Percentiles rank a stretch among this genome's conserved stretches.
Evolutionary conservation across 2,888 invertebrate genomes (phyloP).

Genomic region (Cinara cedri): DNA sequence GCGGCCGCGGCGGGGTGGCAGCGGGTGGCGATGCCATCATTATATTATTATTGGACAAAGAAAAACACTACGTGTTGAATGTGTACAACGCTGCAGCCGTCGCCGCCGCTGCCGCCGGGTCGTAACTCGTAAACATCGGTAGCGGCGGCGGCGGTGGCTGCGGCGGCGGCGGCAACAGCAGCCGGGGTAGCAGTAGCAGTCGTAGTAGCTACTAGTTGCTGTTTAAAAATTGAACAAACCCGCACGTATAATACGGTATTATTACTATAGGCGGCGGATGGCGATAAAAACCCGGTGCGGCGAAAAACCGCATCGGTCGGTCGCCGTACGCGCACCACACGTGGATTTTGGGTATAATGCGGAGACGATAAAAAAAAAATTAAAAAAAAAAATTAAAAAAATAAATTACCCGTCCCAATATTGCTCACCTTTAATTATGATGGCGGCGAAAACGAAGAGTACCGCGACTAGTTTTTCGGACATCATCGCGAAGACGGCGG

Average conservation of each 20-base stretch:
- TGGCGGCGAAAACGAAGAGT: not conserved
- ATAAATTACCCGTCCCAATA: too few relatives aligned
- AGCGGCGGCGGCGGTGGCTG: too few relatives aligned
- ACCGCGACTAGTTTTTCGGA: not conserved
- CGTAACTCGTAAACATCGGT: too few relatives aligned
- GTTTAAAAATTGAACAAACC: not conserved
- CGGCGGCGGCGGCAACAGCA: not conserved
- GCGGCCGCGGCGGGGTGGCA: not conserved
- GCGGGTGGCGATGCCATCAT: not conserved
- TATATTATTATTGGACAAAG: not conserved
- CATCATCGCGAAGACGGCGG: not conserved
- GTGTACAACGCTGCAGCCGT: not conserved
- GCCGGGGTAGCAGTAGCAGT: not conserved
- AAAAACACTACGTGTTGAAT: constrained; percentile 42
- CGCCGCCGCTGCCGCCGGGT: not conserved
- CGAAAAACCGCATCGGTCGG: not conserved
- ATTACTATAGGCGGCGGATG: too few relatives aligned
- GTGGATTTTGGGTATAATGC: too few relatives aligned
- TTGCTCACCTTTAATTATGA: too few relatives aligned
- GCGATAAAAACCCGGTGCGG: not conserved
- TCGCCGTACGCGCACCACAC: not conserved
- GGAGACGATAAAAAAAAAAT: too few relatives aligned
- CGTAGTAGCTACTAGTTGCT: constrained; percentile 42
- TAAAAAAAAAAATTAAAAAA: too few relatives aligned
- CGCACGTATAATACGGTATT: not conserved